These are phyloP conservation scores for Cladopsammia gracilis DNA, from an alignment of 64 coral and sea anemone species.

Conservation along the genomic window DNA sequence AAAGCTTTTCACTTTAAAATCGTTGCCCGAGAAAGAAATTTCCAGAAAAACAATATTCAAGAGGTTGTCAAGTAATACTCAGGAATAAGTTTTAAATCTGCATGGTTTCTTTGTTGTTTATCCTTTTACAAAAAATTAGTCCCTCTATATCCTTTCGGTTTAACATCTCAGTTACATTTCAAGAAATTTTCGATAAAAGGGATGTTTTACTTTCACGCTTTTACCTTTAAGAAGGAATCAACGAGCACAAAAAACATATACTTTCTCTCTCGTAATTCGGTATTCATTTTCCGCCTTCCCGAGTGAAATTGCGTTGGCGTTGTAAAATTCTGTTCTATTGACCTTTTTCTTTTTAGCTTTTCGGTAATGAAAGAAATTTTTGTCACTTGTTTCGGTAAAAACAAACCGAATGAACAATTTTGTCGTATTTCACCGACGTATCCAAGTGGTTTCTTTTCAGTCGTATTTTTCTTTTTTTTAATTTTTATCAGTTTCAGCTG, in stretches of 20 bases:
- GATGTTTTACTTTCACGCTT: neutral
- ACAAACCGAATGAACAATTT: neutral
- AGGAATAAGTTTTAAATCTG: neutral
- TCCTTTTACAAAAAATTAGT: neutral
- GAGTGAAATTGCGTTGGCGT: conserved; percentile 21
- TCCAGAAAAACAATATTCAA: too few species aligned
- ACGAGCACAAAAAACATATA: neutral
- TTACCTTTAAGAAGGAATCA: neutral
- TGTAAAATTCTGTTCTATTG: neutral
- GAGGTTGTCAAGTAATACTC: too few species aligned
- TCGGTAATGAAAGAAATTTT: neutral
- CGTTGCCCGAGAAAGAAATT: too few species aligned
- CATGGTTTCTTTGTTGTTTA: neutral
- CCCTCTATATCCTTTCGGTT: neutral
- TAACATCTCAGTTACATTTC: neutral
- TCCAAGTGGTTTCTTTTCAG: neutral
- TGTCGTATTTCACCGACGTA: neutral
- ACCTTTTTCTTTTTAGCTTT: conserved; percentile 36
- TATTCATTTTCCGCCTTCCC: neutral
- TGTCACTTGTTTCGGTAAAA: neutral
- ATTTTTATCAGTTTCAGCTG: neutral
- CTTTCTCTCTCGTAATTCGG: too few species aligned
- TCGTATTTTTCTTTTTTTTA: neutral
- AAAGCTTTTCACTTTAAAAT: too few species aligned
- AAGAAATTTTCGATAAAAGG: neutral